phyloP scores from a whole-genome alignment of 2,888 invertebrate species.

The Cosmopolites sordidus region DNA sequence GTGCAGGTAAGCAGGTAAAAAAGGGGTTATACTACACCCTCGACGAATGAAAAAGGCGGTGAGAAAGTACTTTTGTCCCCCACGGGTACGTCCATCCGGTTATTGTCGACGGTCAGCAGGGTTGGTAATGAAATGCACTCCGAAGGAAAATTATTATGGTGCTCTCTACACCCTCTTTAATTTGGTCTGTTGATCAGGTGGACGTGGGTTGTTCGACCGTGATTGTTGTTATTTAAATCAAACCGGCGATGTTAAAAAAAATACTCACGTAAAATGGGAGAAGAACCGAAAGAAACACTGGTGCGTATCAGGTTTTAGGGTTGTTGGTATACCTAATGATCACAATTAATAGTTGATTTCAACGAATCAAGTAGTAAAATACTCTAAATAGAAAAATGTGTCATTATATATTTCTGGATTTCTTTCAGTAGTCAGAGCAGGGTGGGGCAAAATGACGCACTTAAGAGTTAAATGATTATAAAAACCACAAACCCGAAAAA shows the following conservation, averaged over 20 bases:
- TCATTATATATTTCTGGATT: too few relatives aligned
- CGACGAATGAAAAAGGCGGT: conserved; percentile 24
- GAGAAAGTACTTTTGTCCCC: conserved; percentile 24
- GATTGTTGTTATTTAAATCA: conserved; percentile 18
- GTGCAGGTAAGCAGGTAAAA: conserved; percentile 16
- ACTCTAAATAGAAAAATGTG: too few relatives aligned
- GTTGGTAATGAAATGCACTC: conserved; percentile 26
- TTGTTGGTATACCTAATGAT: too few relatives aligned
- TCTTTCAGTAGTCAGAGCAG: too few relatives aligned
- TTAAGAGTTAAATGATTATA: too few relatives aligned
- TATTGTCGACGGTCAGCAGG: conserved; percentile 25
- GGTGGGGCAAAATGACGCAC: too few relatives aligned
- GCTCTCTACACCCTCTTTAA: conserved; percentile 16
- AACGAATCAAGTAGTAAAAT: too few relatives aligned
- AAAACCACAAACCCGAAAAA: too few relatives aligned
- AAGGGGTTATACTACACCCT: conserved; percentile 25
- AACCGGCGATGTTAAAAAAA: background rate
- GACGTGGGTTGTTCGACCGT: conserved; percentile 7
- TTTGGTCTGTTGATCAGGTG: conserved; percentile 23
- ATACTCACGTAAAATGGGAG: too few relatives aligned
- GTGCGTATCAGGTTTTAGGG: too few relatives aligned
- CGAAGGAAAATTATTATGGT: conserved; percentile 19
- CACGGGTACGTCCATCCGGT: conserved; percentile 23
- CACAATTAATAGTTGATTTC: too few relatives aligned
- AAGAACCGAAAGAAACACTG: too few relatives aligned